Percentiles rank a stretch among this genome's conserved stretches.
phyloP scores from a whole-genome alignment of 2,888 invertebrate species.

The Drosophila peninsularis region DNA sequence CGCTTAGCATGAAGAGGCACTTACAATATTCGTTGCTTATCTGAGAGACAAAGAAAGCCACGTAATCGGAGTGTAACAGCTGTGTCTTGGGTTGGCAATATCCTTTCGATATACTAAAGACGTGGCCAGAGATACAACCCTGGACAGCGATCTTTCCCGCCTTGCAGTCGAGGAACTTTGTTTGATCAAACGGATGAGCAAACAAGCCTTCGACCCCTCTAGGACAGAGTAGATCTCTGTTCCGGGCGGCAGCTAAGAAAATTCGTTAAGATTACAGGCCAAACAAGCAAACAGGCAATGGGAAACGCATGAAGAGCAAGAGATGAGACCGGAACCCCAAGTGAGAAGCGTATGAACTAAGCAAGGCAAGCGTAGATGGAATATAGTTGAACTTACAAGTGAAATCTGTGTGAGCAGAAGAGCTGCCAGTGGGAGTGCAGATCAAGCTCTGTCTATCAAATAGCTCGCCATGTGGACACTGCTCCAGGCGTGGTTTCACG shows the following conservation, averaged over 20 bases:
- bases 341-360: conserved; percentile 60
- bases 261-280: conserved; percentile 31
- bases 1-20: conserved; percentile 28
- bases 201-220: conserved; percentile 86
- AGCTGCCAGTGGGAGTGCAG: conserved; percentile 85
- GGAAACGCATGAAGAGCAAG: conserved; percentile 46
- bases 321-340: conserved; percentile 27
- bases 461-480: conserved; percentile 87
- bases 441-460: conserved; percentile 86
- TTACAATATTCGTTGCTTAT: conserved; percentile 77
- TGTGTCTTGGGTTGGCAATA: conserved; percentile 87
- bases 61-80: conserved; percentile 82
- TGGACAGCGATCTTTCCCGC: conserved; percentile 87
- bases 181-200: conserved; percentile 87
- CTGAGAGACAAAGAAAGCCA: conserved; percentile 67
- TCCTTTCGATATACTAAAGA: conserved; percentile 86
- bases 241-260: conserved; percentile 37
- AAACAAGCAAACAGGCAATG: conserved; percentile 17
- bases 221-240: conserved; percentile 83
- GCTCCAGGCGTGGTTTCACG: conserved; percentile 86
- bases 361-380: conserved; percentile 14
- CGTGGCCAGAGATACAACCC: conserved; percentile 87
- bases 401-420: conserved; percentile 8
- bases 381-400: conserved; percentile 59
- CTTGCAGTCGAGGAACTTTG: conserved; percentile 88